Conservation (phyloP, 2,888 invertebrate genomes). For the Sphaerophoria rueppellii region DNA sequence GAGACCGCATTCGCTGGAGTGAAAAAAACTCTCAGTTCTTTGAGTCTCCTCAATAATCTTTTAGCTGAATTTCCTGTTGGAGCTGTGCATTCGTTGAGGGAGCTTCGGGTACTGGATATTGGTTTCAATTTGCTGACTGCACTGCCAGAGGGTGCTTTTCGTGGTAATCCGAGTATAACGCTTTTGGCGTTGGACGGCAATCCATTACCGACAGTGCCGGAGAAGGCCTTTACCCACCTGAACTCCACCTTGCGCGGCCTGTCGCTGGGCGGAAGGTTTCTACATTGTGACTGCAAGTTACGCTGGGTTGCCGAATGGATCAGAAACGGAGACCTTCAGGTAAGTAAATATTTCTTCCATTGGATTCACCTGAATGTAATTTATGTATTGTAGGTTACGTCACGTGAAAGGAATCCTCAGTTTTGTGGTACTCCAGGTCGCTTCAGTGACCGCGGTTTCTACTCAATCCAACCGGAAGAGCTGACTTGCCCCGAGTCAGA, state of each 20-base stretch:
- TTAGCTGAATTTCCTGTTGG: conserved; percentile 93
- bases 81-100: conserved; percentile 89
- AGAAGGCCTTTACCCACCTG: conserved; percentile 89
- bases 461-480: conserved; percentile 92
- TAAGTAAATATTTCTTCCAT: conserved; percentile 70
- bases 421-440: conserved; percentile 93
- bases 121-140: conserved; percentile 94
- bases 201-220: conserved; percentile 92
- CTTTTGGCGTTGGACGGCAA: conserved; percentile 95
- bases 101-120: conserved; percentile 93
- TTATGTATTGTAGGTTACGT: conserved; percentile 85
- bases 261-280: conserved; percentile 93
- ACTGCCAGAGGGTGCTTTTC: conserved; percentile 90
- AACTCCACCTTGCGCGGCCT: conserved; percentile 92
- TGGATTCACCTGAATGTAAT: not conserved
- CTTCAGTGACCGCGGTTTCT: conserved; percentile 92
- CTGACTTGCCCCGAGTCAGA: conserved; percentile 85
- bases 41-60: conserved; percentile 94
- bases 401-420: conserved; percentile 94
- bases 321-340: conserved; percentile 92
- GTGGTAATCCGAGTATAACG: conserved; percentile 92
- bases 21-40: conserved; percentile 91
- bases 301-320: conserved; percentile 97
- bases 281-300: conserved; percentile 94
- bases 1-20: conserved; percentile 91